A percentile compares a stretch with the other conserved stretches of the same genome.
These are phyloP conservation scores for Cheilosia grossa DNA, from an alignment of 2,888 invertebrate genomes.

Conservation along the genomic window DNA sequence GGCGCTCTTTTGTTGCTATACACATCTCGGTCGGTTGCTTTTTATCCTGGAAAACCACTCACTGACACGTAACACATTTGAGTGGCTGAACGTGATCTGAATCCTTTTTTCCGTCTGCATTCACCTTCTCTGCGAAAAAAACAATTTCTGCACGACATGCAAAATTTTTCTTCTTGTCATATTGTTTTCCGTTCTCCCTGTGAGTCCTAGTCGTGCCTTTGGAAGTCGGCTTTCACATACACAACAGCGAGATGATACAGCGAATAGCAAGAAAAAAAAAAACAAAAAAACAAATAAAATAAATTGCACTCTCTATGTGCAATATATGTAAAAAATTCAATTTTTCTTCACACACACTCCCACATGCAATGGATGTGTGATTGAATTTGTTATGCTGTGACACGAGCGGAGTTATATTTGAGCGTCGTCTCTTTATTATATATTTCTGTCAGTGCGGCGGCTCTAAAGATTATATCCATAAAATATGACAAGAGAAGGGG, in stretches of 20 bases:
- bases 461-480: not conserved
- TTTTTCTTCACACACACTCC: constrained; percentile 4
- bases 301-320: constrained; percentile 57
- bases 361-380: constrained; percentile 14
- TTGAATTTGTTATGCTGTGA: constrained; percentile 58
- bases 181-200: not conserved
- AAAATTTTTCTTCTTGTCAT: constrained; percentile 58
- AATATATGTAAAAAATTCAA: constrained; percentile 17
- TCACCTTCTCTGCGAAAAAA: constrained; percentile 14
- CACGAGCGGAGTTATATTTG: constrained; percentile 6
- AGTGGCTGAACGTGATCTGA: constrained; percentile 75
- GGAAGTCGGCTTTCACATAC: constrained; percentile 10
- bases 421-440: constrained; percentile 19
- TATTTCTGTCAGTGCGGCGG: not conserved
- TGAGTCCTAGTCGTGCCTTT: constrained; percentile 35
- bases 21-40: constrained; percentile 50
- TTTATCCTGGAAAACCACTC: constrained; percentile 71
- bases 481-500: not conserved
- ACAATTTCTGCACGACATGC: constrained; percentile 64
- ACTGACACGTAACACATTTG: constrained; percentile 75
- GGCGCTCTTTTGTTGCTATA: constrained; percentile 17
- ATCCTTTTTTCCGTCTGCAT: constrained; percentile 55
- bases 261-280: not conserved
- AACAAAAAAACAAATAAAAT: constrained; percentile 24
- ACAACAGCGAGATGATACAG: constrained; percentile 7